A percentile compares a stretch with the other conserved stretches of the same genome.
Conservation (phyloP, 1,140 invertebrate genomes). For the Trypoxylus dichotomus region DNA sequence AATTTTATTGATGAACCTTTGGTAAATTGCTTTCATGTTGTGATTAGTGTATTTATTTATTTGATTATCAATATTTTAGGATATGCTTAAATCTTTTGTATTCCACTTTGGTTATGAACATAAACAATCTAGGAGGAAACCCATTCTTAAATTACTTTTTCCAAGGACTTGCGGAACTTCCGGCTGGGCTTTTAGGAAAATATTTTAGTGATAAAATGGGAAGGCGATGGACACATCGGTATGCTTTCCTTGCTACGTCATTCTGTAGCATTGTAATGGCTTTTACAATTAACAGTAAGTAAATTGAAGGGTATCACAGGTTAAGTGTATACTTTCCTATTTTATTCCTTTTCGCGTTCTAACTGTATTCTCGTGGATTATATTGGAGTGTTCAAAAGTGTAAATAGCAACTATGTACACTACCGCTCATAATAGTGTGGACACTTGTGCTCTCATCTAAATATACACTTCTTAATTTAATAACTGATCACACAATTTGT, state of each 20-base stretch:
- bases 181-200: constrained; percentile 57
- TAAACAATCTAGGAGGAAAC: constrained; percentile 65
- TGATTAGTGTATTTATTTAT: background rate
- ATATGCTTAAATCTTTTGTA: constrained; percentile 53
- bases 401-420: too few species aligned
- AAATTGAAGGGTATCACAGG: background rate
- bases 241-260: constrained; percentile 30
- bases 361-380: too few species aligned
- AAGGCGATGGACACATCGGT: constrained; percentile 36
- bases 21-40: constrained; percentile 44
- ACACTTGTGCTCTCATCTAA: too few species aligned
- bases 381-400: too few species aligned
- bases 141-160: constrained; percentile 70
- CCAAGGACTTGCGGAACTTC: constrained; percentile 64
- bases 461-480: too few species aligned
- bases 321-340: too few species aligned
- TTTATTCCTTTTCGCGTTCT: too few species aligned
- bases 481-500: too few species aligned
- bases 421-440: too few species aligned
- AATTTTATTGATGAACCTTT: constrained; percentile 57
- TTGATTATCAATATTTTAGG: background rate
- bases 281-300: constrained; percentile 31
- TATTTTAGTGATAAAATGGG: constrained; percentile 39
- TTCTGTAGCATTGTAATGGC: constrained; percentile 20
- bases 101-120: constrained; percentile 63